Evolutionary conservation across 1,140 invertebrate genomes (phyloP).

Genomic region (Parapsyche elsis): DNA sequence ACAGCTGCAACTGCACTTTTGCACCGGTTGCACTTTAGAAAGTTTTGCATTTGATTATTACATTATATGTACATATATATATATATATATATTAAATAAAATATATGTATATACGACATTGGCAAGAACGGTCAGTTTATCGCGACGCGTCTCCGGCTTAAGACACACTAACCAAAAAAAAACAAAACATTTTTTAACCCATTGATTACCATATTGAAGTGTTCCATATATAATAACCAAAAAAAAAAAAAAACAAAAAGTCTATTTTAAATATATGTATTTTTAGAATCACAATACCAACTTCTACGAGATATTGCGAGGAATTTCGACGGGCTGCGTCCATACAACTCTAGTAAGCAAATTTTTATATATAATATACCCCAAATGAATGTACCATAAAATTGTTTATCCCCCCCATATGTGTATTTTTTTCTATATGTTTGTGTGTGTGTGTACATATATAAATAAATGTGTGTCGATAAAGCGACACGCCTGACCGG

Average conservation of each 20-base stretch:
- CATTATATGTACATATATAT: too few species aligned
- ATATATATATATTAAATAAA: background rate
- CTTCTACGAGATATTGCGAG: conserved; percentile 45
- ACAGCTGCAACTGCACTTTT: background rate
- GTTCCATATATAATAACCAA: background rate
- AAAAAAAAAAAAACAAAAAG: background rate
- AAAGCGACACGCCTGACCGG: conserved; percentile 42
- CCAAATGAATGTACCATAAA: background rate
- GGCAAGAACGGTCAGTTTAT: background rate
- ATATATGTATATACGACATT: background rate
- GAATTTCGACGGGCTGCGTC: conserved; percentile 29
- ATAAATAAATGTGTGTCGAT: conserved; percentile 41
- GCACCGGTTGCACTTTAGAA: conserved; percentile 21
- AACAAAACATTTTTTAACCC: too few species aligned
- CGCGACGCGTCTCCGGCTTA: too few species aligned
- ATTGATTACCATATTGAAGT: too few species aligned
- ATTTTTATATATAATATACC: background rate
- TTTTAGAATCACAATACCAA: conserved; percentile 40
- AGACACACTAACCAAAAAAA: too few species aligned
- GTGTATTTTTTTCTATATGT: background rate
- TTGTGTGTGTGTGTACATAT: conserved; percentile 10
- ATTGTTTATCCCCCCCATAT: background rate
- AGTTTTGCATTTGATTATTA: conserved; percentile 34
- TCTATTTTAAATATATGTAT: conserved; percentile 25
- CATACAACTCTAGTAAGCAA: conserved; percentile 20